These are phyloP conservation scores for Poeciliopsis turrubarensis DNA, from an alignment of 2,113 vertebrate species.

Conservation along the genomic window DNA sequence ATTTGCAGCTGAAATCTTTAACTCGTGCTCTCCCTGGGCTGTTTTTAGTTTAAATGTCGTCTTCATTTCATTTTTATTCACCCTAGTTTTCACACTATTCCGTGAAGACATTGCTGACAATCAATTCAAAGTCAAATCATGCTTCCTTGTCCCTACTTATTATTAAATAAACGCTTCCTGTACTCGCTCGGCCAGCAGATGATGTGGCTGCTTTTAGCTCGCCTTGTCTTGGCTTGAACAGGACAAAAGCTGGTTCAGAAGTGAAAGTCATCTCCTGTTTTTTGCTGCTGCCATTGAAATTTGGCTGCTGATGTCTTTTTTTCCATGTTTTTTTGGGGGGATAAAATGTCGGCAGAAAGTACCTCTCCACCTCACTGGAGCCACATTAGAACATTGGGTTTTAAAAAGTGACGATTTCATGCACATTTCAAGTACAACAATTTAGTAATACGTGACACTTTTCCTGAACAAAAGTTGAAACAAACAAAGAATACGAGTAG, in stretches of 20 bases:
- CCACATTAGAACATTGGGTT: background rate
- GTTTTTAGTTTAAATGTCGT: background rate
- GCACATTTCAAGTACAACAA: too few species aligned
- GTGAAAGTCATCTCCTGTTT: background rate
- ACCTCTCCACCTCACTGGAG: too few species aligned
- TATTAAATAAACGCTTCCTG: slow-evolving; percentile 33
- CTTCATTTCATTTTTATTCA: background rate
- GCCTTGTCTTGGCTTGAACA: slow-evolving; percentile 16
- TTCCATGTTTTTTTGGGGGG: background rate
- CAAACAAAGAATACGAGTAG: too few species aligned
- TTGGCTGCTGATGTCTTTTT: slow-evolving; percentile 6
- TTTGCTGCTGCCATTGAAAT: slow-evolving; percentile 8
- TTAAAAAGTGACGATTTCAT: background rate
- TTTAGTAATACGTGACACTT: too few species aligned
- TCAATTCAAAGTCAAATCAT: background rate
- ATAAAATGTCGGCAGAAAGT: too few species aligned
- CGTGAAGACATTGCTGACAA: background rate
- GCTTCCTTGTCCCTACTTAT: background rate
- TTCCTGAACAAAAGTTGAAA: too few species aligned
- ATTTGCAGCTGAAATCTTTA: too few species aligned
- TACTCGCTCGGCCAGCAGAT: slow-evolving; percentile 10
- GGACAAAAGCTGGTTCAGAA: slow-evolving; percentile 30
- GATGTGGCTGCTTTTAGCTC: slow-evolving; percentile 32
- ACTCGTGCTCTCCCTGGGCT: background rate
- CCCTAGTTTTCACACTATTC: background rate